Evolutionary conservation across 2,113 vertebrate species (phyloP).

Genomic region (Hippocampus mohnikei): DNA sequence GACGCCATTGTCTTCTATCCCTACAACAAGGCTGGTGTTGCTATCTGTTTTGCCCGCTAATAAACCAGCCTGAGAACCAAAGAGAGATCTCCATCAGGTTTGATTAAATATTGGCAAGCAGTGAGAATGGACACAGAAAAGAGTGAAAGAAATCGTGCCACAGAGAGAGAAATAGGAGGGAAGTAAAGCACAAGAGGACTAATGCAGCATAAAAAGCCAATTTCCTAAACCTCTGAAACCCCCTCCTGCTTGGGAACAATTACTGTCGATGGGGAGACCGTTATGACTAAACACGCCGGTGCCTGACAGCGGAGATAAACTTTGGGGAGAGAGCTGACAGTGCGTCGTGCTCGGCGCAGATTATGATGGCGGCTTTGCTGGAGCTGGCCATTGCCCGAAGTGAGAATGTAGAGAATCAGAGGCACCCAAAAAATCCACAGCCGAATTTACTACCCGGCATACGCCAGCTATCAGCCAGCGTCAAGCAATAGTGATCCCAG

Average conservation of each 20-base stretch:
- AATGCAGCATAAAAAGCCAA: slow-evolving; percentile 63
- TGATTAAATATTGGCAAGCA: slow-evolving; percentile 43
- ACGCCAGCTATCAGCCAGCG: neutral
- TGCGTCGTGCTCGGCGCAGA: slow-evolving; percentile 33
- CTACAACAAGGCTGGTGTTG: slow-evolving; percentile 12
- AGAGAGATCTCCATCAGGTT: slow-evolving; percentile 43
- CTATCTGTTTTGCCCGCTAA: slow-evolving; percentile 17
- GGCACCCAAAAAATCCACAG: slow-evolving; percentile 1
- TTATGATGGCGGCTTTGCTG: slow-evolving; percentile 35
- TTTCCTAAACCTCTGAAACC: slow-evolving; percentile 56
- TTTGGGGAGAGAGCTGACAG: slow-evolving; percentile 43
- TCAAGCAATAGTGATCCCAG: neutral
- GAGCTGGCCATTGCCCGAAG: slow-evolving; percentile 39
- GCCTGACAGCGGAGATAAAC: slow-evolving; percentile 60
- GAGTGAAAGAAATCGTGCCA: slow-evolving; percentile 5
- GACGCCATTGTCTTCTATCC: slow-evolving; percentile 21
- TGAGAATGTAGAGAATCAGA: slow-evolving; percentile 25
- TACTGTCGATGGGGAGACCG: slow-evolving; percentile 46
- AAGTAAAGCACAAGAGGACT: slow-evolving; percentile 12
- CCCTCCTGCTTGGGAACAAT: slow-evolving; percentile 59
- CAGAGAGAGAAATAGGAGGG: slow-evolving; percentile 7
- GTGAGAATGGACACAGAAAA: slow-evolving; percentile 8
- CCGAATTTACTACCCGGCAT: neutral
- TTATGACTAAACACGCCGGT: slow-evolving; percentile 51
- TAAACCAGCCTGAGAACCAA: slow-evolving; percentile 38